A percentile compares a stretch with the other conserved stretches of the same genome.
These are phyloP conservation scores for Cyphomyrus discorhynchus DNA, from an alignment of 2,113 vertebrate species.

Conservation along the genomic window DNA sequence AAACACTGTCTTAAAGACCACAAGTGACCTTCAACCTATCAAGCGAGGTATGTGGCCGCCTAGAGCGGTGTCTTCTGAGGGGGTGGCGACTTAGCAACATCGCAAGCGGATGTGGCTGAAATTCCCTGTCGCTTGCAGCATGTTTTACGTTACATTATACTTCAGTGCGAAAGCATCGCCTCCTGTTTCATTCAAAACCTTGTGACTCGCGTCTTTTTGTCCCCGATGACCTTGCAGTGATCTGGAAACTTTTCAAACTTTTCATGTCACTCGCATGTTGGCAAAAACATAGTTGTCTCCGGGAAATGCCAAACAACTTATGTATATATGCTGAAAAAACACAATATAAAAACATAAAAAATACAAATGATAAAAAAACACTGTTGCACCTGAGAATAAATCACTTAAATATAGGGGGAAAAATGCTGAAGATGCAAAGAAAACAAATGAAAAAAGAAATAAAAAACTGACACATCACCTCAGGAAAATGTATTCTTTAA, in stretches of 20 bases:
- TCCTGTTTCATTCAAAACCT: neutral
- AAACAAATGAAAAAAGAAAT: neutral
- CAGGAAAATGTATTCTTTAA: neutral
- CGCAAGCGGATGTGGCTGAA: neutral
- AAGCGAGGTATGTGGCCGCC: neutral
- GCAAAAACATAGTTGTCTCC: neutral
- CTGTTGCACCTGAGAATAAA: neutral
- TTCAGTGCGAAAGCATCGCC: neutral
- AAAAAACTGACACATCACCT: neutral
- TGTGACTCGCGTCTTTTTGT: neutral
- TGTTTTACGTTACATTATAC: neutral
- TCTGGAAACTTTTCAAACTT: neutral
- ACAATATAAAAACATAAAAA: neutral
- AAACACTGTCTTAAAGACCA: neutral
- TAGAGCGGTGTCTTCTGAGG: neutral
- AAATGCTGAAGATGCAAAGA: slow-evolving; percentile 1
- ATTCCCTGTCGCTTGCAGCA: neutral
- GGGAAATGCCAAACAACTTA: neutral
- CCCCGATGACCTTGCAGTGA: neutral
- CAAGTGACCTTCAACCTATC: neutral
- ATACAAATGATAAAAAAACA: neutral
- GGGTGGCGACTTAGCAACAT: neutral
- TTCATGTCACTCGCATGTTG: neutral
- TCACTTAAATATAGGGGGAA: neutral
- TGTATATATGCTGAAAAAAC: neutral